Evolutionary conservation across 2,797 vertebrate species (phyloP).

Genomic region (Acestrorhynchus altus): DNA sequence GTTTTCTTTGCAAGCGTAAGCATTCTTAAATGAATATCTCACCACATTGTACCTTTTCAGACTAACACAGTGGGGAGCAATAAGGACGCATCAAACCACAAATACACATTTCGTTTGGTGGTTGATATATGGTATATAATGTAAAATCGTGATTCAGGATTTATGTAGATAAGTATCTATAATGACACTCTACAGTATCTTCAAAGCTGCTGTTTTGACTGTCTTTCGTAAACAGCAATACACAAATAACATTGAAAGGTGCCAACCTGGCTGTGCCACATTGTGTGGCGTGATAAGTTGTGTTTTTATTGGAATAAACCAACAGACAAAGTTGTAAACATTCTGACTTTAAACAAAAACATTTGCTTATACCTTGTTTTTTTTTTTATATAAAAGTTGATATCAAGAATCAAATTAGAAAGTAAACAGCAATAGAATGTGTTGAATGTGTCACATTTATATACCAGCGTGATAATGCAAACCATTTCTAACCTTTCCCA

Average conservation of each 20-base stretch:
- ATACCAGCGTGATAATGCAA: constrained; percentile 21
- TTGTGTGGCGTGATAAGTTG: constrained; percentile 4
- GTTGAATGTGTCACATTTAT: constrained; percentile 41
- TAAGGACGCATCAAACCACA: background rate
- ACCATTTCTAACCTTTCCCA: background rate
- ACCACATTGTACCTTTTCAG: background rate
- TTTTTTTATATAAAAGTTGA: constrained; percentile 16
- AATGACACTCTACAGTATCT: background rate
- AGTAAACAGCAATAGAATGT: constrained; percentile 40
- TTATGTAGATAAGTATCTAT: no score
- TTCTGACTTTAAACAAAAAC: constrained; percentile 42
- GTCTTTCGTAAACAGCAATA: background rate
- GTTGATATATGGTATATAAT: no score
- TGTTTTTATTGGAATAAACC: constrained; percentile 45
- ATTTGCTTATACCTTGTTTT: constrained; percentile 30
- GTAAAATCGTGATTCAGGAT: no score
- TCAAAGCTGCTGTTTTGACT: no score
- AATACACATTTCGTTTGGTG: background rate
- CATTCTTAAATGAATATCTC: background rate
- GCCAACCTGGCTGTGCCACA: background rate
- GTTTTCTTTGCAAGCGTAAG: background rate
- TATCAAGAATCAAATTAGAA: constrained; percentile 27
- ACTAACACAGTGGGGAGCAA: background rate
- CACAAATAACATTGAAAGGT: background rate
- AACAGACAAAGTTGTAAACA: constrained; percentile 48